Evolutionary conservation across 2,113 vertebrate species (phyloP), one percentile per base, ranked within the genome.

Genomic region (Zosterops japonicus): DNA sequence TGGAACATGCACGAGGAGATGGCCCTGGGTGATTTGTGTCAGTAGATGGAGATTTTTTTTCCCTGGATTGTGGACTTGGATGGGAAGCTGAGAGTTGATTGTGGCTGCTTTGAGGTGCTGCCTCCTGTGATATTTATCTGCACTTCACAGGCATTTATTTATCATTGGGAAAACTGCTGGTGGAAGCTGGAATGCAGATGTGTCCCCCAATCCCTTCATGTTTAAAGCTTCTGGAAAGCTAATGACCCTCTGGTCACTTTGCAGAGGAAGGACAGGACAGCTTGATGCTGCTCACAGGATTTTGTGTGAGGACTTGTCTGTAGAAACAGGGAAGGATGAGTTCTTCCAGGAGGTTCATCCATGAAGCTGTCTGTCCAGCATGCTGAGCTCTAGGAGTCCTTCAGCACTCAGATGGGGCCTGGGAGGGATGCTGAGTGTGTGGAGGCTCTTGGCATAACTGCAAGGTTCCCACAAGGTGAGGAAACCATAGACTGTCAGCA

Each of bases 401-500:
- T 57, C 59, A 74, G 42, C 41, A 28, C 28, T 84, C 56, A 13
- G 27, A 8, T 72, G 68, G 27, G 23, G 20, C 16, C 36, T 44
- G 46, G 28, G 63, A 64, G 50, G 24, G 22, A 22, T 31, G n/a
- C 41, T 77, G 87, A 33, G 24, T 2, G 4, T 24, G 35, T 27
- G 53, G 14, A 72, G 49, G 41, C n/a, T 72, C 53, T 47, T 91
- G 31, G 12, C 15, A 12, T 7, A 23, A n/a, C 42, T 79, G 17
- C 31, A 28, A 1, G 7, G 20, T 9, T 74, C 16, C 31, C 29
- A 27, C 0, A 4, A n/a, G 36, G 14, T 3, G 9, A 77, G 47
- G 49, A 33, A 39, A 47, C 0, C 1, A 0, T 0, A 27, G 47
- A 16, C 25, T 21, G 0, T 25, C 24, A 53, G 61, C 0, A 0